A percentile compares a stretch with the other conserved stretches of the same genome.
phyloP scores from a whole-genome alignment of 2,888 invertebrate species.

The Isoperla grammatica region DNA sequence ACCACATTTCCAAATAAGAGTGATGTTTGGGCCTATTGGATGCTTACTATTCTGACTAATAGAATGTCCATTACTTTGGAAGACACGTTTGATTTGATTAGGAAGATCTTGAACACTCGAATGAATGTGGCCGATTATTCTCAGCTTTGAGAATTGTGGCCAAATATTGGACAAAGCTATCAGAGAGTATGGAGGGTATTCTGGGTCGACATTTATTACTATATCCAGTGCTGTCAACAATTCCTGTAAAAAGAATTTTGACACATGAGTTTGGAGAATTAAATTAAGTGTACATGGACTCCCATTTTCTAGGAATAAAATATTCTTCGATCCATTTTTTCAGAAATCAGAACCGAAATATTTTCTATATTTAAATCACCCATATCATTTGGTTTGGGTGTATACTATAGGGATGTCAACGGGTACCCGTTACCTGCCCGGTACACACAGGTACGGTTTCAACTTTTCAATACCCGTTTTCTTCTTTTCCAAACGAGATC shows the following conservation, averaged over 20 bases:
- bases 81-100: conserved; percentile 28
- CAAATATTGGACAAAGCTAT: conserved; percentile 54
- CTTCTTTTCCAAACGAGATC: too few relatives aligned
- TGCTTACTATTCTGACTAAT: conserved; percentile 39
- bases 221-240: conserved; percentile 48
- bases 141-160: conserved; percentile 47
- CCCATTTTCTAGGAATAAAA: too few relatives aligned
- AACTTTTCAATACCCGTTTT: too few relatives aligned
- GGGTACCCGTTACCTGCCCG: too few relatives aligned
- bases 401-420: too few relatives aligned
- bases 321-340: too few relatives aligned
- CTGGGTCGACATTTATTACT: conserved; percentile 60
- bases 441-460: too few relatives aligned
- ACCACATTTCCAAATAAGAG: conserved; percentile 75
- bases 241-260: conserved; percentile 41
- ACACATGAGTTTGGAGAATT: too few relatives aligned
- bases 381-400: too few relatives aligned
- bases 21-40: conserved; percentile 51
- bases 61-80: conserved; percentile 13
- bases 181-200: conserved; percentile 61
- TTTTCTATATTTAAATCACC: too few relatives aligned
- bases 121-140: conserved; percentile 56
- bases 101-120: conserved; percentile 54
- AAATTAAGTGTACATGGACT: too few relatives aligned
- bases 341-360: too few relatives aligned